Percentiles rank a stretch among this genome's conserved stretches.
phyloP scores from a whole-genome alignment of 2,888 invertebrate genomes.

The Blomia tropicalis region DNA sequence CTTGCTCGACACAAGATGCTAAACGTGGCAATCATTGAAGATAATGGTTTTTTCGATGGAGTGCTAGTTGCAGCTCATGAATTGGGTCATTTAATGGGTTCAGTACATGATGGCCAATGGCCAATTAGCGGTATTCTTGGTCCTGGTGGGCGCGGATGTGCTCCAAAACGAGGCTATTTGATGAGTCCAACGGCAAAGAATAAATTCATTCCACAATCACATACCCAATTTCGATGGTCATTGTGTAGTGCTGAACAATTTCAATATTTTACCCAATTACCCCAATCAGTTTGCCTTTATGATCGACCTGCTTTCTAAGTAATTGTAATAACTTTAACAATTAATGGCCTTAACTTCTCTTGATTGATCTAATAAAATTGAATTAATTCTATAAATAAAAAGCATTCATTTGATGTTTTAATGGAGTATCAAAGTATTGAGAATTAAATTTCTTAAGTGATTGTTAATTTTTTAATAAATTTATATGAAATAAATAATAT shows the following conservation, averaged over 20 bases:
- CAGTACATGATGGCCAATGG: conserved; percentile 11
- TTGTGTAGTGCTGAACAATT: conserved; percentile 6
- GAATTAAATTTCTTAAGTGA: too few species aligned
- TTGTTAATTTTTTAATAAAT: too few species aligned
- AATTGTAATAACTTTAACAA: too few species aligned
- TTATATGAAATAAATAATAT: too few species aligned
- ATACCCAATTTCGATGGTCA: not conserved
- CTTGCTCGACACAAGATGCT: not conserved
- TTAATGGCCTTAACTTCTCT: too few species aligned
- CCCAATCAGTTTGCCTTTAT: not conserved
- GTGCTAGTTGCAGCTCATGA: conserved; percentile 5
- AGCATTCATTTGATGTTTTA: too few species aligned
- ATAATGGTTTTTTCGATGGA: not conserved
- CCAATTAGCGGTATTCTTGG: not conserved
- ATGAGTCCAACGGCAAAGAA: not conserved
- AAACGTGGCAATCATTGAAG: conserved; percentile 6
- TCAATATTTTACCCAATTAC: not conserved
- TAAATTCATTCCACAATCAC: not conserved
- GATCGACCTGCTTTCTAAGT: too few species aligned
- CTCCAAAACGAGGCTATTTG: not conserved
- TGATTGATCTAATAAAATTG: too few species aligned
- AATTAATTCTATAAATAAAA: too few species aligned
- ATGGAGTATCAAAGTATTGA: too few species aligned
- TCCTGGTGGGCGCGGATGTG: not conserved
- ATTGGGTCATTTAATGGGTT: not conserved